These are phyloP conservation scores for Sphyrna mokarran DNA, from an alignment of 2,113 vertebrate species.

Conservation along the genomic window DNA sequence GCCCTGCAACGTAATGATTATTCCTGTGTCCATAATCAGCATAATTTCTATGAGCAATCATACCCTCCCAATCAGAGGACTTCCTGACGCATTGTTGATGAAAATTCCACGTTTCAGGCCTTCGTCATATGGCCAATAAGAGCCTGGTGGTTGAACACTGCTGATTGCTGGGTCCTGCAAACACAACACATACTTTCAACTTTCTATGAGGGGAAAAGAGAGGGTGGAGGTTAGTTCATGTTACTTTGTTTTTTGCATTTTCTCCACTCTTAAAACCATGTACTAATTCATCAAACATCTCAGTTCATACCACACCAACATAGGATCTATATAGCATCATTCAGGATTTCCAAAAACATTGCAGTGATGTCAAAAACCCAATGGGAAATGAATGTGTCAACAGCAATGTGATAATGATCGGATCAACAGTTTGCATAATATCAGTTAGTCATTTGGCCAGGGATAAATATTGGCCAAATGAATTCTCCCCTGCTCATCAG, in stretches of 20 bases:
- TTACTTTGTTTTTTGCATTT: neutral
- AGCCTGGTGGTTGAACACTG: slow-evolving; percentile 60
- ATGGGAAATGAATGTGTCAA: neutral
- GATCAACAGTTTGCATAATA: neutral
- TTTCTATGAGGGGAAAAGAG: neutral
- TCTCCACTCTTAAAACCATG: neutral
- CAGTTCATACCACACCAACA: neutral
- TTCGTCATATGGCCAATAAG: slow-evolving; percentile 76
- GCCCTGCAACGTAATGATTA: neutral
- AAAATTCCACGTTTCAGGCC: slow-evolving; percentile 68
- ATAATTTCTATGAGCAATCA: slow-evolving; percentile 1
- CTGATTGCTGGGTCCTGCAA: slow-evolving; percentile 76
- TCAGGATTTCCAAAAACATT: neutral
- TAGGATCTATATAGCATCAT: neutral
- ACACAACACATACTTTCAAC: neutral
- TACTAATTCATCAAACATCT: neutral
- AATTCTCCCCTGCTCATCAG: neutral
- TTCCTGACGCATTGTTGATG: slow-evolving; percentile 66
- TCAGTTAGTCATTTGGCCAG: neutral
- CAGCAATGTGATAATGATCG: neutral
- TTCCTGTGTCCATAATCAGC: neutral
- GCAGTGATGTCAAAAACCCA: neutral
- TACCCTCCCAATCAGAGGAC: slow-evolving; percentile 72
- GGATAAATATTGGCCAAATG: neutral
- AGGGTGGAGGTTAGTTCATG: neutral